Percentiles rank a stretch among this genome's conserved stretches.
These are phyloP conservation scores for Tapirus terrestris DNA, from an alignment of 2,113 vertebrate genomes.

Conservation along the genomic window DNA sequence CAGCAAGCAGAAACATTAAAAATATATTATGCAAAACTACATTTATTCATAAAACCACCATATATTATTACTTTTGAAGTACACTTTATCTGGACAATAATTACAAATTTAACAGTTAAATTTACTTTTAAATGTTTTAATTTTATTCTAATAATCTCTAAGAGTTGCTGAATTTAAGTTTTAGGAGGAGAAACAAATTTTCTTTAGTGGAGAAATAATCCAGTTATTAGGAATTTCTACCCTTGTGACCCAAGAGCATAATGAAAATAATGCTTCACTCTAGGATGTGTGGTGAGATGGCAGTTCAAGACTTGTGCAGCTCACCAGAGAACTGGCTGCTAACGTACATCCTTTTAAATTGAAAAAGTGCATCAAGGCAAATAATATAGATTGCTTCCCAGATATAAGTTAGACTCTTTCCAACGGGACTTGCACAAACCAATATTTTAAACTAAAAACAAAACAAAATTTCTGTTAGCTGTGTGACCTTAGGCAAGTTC, in stretches of 20 bases:
- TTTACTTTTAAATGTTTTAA: slow-evolving; percentile 12
- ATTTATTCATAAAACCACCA: background rate
- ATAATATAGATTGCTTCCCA: background rate
- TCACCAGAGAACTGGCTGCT: background rate
- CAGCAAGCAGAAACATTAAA: background rate
- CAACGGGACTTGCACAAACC: background rate
- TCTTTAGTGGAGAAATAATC: background rate
- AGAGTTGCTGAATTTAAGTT: background rate
- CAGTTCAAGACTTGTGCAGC: background rate
- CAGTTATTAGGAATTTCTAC: background rate
- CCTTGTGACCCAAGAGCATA: background rate
- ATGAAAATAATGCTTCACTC: background rate
- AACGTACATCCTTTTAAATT: background rate
- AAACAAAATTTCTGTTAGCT: background rate
- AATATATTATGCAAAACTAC: background rate
- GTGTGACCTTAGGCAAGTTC: background rate
- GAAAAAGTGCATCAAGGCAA: background rate
- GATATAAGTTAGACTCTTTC: background rate
- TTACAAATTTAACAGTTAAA: slow-evolving; percentile 15
- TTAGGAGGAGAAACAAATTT: background rate
- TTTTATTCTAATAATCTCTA: slow-evolving; percentile 6
- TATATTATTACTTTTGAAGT: background rate
- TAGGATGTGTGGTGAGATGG: accelerated
- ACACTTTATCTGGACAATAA: background rate
- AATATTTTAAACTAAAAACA: background rate